A percentile compares a stretch with the other conserved stretches of the same genome.
Evolutionary conservation across 2,113 vertebrate genomes (phyloP).

Genomic region (Pseudorasbora parva): DNA sequence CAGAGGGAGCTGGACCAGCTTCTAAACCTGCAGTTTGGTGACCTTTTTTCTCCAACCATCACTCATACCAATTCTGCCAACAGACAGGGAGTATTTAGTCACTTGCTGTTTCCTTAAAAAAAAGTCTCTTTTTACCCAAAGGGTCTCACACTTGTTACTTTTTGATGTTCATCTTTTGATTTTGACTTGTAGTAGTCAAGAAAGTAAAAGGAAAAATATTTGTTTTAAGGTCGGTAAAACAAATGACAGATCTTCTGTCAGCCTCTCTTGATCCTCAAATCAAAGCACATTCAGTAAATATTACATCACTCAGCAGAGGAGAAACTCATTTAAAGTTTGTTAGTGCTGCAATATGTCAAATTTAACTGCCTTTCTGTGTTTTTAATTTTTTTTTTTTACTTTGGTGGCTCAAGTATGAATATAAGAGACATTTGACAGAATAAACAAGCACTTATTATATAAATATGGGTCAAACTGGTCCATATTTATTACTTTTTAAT

Average conservation of each 20-base stretch:
- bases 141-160: not conserved
- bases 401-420: not conserved
- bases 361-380: not conserved
- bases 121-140: constrained; percentile 35
- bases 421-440: not conserved
- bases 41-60: constrained; percentile 14
- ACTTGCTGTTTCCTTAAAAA: constrained; percentile 40
- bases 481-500: constrained; percentile 1
- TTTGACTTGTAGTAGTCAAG: not conserved
- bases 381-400: not conserved
- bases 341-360: not conserved
- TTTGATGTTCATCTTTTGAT: constrained; percentile 18
- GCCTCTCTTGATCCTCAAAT: constrained; percentile 20
- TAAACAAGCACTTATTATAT: not conserved
- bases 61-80: constrained; percentile 20
- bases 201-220: constrained; percentile 11
- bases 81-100: constrained; percentile 56
- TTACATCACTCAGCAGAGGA: constrained; percentile 2
- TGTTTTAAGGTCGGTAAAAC: not conserved
- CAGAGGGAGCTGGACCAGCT: not conserved
- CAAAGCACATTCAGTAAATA: constrained; percentile 4
- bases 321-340: constrained; percentile 10
- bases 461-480: not conserved
- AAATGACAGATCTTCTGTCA: no score
- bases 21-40: constrained; percentile 3